Evolutionary conservation across 2,888 invertebrate genomes (phyloP), one percentile per base, ranked within the genome.

Genomic region (Lobophora halterata): DNA sequence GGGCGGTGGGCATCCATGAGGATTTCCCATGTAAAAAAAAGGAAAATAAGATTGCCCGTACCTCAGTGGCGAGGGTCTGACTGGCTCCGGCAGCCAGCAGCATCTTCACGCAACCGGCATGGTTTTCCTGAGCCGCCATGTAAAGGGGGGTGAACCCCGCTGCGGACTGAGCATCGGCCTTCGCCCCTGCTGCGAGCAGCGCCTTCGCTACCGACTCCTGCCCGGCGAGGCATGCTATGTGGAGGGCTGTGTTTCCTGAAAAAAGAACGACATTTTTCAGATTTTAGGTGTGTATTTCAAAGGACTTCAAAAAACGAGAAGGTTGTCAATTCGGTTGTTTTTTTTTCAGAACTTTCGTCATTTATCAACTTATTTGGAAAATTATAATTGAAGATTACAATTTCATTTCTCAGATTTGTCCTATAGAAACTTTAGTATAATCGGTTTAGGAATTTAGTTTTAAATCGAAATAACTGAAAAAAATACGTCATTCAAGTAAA

Each of bases 71-170:
- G 29, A 99, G 89, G 27, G 95, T 95, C 79, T 98, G 99, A 79
- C 97, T 98, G 49, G 98, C 99, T 25, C 97, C 97, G 70, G 97
- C 96, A 17, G 93, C 91, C 36, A 99, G 88, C 40, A 99, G 89
- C 86, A 95, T 94, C 70, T 95, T 93, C 51, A 99, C 99, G 58
- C 97, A 97, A 3, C 91, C 91, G 46, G 97, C 97, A 71, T 98
- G 97, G 76, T 97, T 97, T 79, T 98, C 98, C 83, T 98, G 99
- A 5, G 99, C 97, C 2, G 98, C 98, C 98, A 99, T 99, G 77
- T 99, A 99, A 24, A 99, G 89, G 0, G 99, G 99, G 0, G 99
- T 98, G 86, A 99, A 99, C 24, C 99, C 99, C 73, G 97, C 98
- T 55, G 97, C 93, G 1, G 97, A 97, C 77, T 99, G 99, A 6